Conservation (phyloP, 1,140 invertebrate species). For the Penaeus chinensis region DNA sequence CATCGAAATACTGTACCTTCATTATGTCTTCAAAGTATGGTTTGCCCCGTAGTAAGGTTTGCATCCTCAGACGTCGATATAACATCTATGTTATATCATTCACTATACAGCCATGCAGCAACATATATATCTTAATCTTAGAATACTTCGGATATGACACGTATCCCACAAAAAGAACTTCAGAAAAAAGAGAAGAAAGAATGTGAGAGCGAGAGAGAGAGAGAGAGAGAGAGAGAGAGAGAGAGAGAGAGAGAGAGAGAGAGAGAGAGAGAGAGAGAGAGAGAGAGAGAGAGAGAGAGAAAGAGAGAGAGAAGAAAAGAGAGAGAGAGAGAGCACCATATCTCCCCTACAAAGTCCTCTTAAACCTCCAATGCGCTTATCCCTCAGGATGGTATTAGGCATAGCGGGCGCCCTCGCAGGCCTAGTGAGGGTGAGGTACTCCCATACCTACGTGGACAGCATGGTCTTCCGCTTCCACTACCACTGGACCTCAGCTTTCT, state of each 20-base stretch:
- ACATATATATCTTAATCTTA: too few species aligned
- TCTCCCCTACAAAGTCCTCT: too few species aligned
- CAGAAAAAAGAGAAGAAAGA: too few species aligned
- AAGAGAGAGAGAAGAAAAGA: neutral
- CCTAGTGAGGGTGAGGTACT: constrained; percentile 49
- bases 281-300: neutral
- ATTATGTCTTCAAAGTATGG: too few species aligned
- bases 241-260: neutral
- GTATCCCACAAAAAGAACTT: too few species aligned
- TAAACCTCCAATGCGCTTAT: too few species aligned
- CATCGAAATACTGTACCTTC: too few species aligned
- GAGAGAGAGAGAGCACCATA: neutral
- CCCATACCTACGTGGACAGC: constrained; percentile 75
- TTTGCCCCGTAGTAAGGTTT: neutral
- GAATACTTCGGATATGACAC: too few species aligned
- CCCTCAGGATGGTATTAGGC: constrained; percentile 47
- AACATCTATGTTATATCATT: too few species aligned
- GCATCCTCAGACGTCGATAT: neutral
- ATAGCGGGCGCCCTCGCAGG: constrained; percentile 50
- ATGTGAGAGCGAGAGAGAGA: neutral
- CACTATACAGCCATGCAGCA: too few species aligned
- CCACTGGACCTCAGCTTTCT: constrained; percentile 85
- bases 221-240: neutral
- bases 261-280: neutral
- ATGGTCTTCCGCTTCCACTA: constrained; percentile 91